Conservation (phyloP, 2,888 invertebrate species). For the Argyra leucocephala region DNA sequence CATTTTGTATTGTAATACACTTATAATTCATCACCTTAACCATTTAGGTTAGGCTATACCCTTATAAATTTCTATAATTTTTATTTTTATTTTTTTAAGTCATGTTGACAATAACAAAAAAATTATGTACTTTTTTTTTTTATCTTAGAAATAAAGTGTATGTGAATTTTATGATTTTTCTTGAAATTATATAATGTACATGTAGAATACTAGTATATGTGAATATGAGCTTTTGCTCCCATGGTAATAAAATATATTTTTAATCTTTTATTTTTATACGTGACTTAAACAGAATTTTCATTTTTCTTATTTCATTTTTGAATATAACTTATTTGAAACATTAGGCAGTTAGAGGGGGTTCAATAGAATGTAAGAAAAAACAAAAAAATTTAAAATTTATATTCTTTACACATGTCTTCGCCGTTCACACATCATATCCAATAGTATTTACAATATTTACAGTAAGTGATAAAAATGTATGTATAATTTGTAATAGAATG, state of each 20-base stretch:
- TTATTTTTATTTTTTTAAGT: neutral
- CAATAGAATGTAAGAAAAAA: neutral
- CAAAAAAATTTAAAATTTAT: constrained; percentile 1
- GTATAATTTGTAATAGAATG: too few species aligned
- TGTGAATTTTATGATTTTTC: constrained; percentile 1
- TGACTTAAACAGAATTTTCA: neutral
- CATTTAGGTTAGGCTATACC: neutral
- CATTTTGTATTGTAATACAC: neutral
- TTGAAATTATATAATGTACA: too few species aligned
- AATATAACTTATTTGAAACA: too few species aligned
- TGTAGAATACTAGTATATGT: too few species aligned
- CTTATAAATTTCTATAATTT: neutral
- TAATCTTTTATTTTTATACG: constrained; percentile 6
- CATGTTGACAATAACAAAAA: constrained; percentile 4
- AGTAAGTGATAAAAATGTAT: too few species aligned
- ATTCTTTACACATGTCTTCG: constrained; percentile 3
- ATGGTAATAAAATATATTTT: constrained; percentile 6
- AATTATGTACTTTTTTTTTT: neutral
- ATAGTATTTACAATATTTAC: neutral
- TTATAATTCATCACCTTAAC: constrained; percentile 4
- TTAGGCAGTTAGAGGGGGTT: too few species aligned
- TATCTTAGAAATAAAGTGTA: neutral
- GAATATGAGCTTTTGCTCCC: neutral
- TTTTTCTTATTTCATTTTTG: too few species aligned
- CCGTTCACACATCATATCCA: neutral